Evolutionary conservation across 1,140 invertebrate genomes (phyloP).

Genomic region (Eriocheir sinensis): DNA sequence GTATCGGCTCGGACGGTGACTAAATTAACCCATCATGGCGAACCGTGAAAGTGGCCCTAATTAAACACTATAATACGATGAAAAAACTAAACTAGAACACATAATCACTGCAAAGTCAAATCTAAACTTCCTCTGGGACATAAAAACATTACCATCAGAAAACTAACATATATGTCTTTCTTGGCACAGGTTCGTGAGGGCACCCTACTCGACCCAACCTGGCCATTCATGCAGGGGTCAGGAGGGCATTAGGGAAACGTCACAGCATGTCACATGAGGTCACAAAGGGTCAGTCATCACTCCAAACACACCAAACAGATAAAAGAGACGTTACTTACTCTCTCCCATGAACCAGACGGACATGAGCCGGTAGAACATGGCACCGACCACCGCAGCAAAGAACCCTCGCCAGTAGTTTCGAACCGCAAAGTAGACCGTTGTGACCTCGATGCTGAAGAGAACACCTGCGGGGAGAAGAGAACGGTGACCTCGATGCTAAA

Average conservation of each 20-base stretch:
- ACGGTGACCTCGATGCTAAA: too few species aligned
- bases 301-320: neutral
- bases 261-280: neutral
- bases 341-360: constrained; percentile 97
- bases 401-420: constrained; percentile 99
- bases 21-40: too few species aligned
- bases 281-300: neutral
- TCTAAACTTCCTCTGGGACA: too few species aligned
- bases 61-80: too few species aligned
- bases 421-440: constrained; percentile 98
- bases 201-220: neutral
- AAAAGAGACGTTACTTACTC: constrained; percentile 81
- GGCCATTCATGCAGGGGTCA: neutral
- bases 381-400: constrained; percentile 98
- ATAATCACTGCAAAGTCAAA: too few species aligned
- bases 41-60: too few species aligned
- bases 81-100: too few species aligned
- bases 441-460: constrained; percentile 99
- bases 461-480: constrained; percentile 88
- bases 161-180: too few species aligned
- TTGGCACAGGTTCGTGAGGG: too few species aligned
- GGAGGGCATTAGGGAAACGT: neutral
- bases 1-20: too few species aligned
- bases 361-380: constrained; percentile 95
- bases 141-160: too few species aligned